A percentile compares a stretch with the other conserved stretches of the same genome.
Conservation (phyloP, 2,888 invertebrate genomes). For the Synergus laeviventris region DNA sequence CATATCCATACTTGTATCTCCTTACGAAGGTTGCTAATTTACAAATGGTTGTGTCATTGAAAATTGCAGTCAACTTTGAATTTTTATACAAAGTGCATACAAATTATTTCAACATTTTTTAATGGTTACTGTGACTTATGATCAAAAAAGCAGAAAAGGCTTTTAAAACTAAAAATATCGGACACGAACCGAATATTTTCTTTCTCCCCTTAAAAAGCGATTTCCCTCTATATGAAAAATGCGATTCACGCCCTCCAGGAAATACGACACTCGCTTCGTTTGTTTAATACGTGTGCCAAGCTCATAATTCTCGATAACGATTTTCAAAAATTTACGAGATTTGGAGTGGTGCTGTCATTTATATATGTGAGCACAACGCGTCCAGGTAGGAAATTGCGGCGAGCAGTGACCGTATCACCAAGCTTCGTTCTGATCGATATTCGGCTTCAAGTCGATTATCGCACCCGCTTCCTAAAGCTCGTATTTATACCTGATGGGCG, state of each 20-base stretch:
- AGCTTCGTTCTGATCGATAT: conserved; percentile 61
- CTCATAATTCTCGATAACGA: conserved; percentile 11
- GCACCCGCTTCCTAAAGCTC: conserved; percentile 56
- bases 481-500: conserved; percentile 59
- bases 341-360: conserved; percentile 22
- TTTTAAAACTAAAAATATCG: not conserved
- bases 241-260: not conserved
- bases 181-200: not conserved
- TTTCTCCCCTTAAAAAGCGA: not conserved
- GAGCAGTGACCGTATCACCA: conserved; percentile 8
- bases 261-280: not conserved
- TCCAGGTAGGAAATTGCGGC: conserved; percentile 9
- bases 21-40: not conserved
- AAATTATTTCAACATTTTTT: not conserved
- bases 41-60: not conserved
- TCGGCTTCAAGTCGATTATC: conserved; percentile 62
- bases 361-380: not conserved
- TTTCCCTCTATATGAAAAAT: not conserved
- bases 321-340: conserved; percentile 27
- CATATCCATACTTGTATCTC: not conserved
- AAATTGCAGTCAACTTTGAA: not conserved
- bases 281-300: not conserved
- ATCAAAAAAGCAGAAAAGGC: too few relatives aligned
- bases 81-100: not conserved
- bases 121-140: too few relatives aligned